These are phyloP conservation scores for Caenorhabditis brenneri DNA, from an alignment of 1,140 invertebrate genomes.

Conservation along the genomic window DNA sequence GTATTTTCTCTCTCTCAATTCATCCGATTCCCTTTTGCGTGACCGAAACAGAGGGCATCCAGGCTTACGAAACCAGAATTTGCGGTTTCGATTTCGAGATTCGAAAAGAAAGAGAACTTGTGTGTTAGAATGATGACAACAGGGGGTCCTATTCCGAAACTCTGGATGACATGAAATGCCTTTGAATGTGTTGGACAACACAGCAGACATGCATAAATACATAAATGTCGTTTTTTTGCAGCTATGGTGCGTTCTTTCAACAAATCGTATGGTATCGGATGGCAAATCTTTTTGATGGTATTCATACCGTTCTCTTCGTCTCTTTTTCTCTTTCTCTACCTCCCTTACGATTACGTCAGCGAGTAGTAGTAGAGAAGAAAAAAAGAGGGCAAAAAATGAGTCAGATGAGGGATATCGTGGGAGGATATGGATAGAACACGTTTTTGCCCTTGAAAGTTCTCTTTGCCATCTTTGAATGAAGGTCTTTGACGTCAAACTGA, in stretches of 20 bases:
- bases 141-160: background rate
- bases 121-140: background rate
- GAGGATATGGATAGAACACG: constrained; percentile 27
- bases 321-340: background rate
- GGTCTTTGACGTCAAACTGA: background rate
- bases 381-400: constrained; percentile 6
- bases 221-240: constrained; percentile 18
- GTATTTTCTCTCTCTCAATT: background rate
- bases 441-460: constrained; percentile 14
- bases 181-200: constrained; percentile 25
- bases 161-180: constrained; percentile 29
- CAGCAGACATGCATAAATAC: constrained; percentile 11
- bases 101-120: background rate
- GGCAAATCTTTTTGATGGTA: constrained; percentile 29
- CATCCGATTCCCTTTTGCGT: constrained; percentile 23
- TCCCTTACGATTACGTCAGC: background rate
- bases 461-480: background rate
- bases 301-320: background rate
- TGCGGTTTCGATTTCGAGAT: constrained; percentile 42
- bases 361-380: background rate
- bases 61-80: constrained; percentile 37
- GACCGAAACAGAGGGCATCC: constrained; percentile 28
- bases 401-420: constrained; percentile 33
- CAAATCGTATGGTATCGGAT: constrained; percentile 36
- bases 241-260: background rate